Base-by-base conservation (phyloP, 2,113 vertebrate species). In the Oceanodroma tethys region DNA sequence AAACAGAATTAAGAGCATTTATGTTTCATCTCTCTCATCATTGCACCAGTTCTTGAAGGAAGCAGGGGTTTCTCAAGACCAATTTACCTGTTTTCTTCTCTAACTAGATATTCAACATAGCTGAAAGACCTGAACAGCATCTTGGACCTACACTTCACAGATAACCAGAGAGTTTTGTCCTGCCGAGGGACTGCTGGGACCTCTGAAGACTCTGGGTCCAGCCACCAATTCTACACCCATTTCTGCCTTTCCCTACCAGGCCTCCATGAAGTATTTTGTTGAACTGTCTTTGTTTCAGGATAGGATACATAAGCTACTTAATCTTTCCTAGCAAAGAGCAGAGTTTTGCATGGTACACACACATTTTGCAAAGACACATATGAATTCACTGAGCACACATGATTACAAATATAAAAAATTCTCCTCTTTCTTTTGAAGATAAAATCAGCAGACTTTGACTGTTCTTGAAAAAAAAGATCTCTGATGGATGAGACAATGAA, bases 181-280 rank as follows among this genome's bases (percentile, higher is more conserved):
- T 22, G 52, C 7, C 5, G 0, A 42, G 34, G 21, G 26, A 34
- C 6, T n/a, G 29, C 17, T 18, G 21, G 12, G 8, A 5, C 6
- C 13, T 8, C 21, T 27, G 27, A 43, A 43, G 6, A 13, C 50
- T 27, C 30, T 9, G 23, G 3, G 7, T 38, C 6, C 67, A 76
- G n/a, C 22, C 53, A 42, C 22, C 21, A 23, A 45, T 16, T 55
- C 79, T 53, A 59, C 22, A 75, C 11, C 36, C 30, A 13, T 7
- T 30, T 13, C 4, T 52, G 30, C 30, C 34, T 55, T 42, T 26
- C 11, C 40, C 34, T n/a, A 30, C 26, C 29, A 60, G 26, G 5
- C 0, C 30, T 43, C 55, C 40, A 6, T 30, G 5, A 30, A 3
- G 26, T 34, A 0, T 4, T 63, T 58, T 16, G 10, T 1, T 25